Evolutionary conservation across 2,888 invertebrate species (phyloP).

Genomic region (Anthoptus insignis): DNA sequence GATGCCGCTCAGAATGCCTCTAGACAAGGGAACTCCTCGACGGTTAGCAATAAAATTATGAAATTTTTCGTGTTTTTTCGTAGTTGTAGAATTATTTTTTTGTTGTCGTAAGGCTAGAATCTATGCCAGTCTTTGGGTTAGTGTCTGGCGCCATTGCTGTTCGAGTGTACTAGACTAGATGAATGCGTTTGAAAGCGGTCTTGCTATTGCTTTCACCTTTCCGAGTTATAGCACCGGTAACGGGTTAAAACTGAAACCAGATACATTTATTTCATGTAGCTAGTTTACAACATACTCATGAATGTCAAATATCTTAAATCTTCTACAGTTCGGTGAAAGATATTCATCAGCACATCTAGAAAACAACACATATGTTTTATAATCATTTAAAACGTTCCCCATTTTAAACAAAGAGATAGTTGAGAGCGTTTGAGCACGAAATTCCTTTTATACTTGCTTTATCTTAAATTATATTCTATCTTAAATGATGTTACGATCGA

Average conservation of each 20-base stretch:
- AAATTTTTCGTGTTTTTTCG: no score
- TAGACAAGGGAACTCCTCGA: no score
- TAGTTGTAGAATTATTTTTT: no score
- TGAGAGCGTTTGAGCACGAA: constrained; percentile 5
- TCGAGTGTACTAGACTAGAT: background rate
- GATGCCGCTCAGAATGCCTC: no score
- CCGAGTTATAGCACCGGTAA: no score
- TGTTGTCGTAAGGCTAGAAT: no score
- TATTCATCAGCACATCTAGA: no score
- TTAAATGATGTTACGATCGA: background rate
- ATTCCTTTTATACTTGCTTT: constrained; percentile 10
- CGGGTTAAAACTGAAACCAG: no score
- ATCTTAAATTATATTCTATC: constrained; percentile 4
- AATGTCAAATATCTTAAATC: no score
- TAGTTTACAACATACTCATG: background rate
- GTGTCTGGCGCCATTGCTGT: background rate
- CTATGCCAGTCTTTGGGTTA: no score
- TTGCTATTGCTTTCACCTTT: constrained; percentile 1
- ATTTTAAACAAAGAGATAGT: constrained; percentile 19
- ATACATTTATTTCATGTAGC: background rate
- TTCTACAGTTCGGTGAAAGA: no score
- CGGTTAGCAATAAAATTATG: no score
- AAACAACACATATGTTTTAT: background rate
- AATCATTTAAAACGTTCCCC: constrained; percentile 1
- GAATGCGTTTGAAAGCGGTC: background rate